These are phyloP conservation scores for Leucozona laternaria DNA, from an alignment of 2,888 invertebrate species.

Conservation along the genomic window DNA sequence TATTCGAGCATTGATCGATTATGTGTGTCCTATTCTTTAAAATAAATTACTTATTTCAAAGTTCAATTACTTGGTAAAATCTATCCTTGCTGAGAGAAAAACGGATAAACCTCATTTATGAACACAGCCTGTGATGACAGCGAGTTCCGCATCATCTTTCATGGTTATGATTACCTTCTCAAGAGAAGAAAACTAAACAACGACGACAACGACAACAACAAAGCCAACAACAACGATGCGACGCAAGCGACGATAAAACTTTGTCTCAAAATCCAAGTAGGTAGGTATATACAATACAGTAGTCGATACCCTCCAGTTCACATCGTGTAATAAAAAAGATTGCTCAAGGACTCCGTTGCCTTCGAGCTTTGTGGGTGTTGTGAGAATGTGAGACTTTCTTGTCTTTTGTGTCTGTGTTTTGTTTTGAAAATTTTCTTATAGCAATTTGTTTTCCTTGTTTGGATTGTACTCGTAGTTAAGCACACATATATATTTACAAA, in stretches of 20 bases:
- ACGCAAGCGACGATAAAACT: background rate
- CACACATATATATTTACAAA: conserved; percentile 20
- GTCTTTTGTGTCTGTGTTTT: background rate
- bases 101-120: background rate
- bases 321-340: background rate
- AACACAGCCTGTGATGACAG: conserved; percentile 25
- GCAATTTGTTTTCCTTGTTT: conserved; percentile 14
- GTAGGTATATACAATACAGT: background rate
- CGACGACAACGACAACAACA: background rate
- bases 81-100: background rate
- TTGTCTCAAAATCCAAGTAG: background rate
- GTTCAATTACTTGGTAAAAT: background rate
- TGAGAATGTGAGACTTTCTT: background rate
- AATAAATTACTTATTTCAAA: background rate
- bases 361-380: background rate
- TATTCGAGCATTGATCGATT: background rate
- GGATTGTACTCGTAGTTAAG: background rate
- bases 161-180: background rate
- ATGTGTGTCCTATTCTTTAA: background rate
- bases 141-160: conserved; percentile 1
- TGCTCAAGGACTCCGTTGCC: background rate
- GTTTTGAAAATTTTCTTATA: background rate
- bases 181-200: background rate
- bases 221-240: background rate
- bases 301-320: background rate